Conservation (phyloP, 2,113 vertebrate genomes). For the Triplophysa rosa region DNA sequence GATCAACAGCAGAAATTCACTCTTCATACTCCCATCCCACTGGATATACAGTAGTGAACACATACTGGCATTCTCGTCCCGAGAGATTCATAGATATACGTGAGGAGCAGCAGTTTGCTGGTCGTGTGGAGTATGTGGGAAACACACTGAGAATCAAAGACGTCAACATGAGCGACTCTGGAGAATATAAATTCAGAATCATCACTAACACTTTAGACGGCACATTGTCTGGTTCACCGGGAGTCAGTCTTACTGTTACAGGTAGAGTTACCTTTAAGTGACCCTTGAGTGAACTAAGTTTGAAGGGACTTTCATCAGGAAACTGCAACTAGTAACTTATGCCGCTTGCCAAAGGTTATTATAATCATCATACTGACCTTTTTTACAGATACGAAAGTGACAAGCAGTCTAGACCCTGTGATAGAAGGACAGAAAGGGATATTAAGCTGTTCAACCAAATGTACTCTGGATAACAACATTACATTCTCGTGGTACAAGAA, state of each 20-base stretch:
- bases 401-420: neutral
- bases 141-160: constrained; percentile 37
- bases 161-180: constrained; percentile 39
- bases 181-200: constrained; percentile 28
- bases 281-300: too few species aligned
- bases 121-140: constrained; percentile 40
- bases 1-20: constrained; percentile 42
- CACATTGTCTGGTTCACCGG: neutral
- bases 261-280: neutral
- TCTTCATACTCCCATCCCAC: constrained; percentile 36
- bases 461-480: neutral
- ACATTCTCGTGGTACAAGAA: constrained; percentile 41
- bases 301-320: too few species aligned
- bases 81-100: too few species aligned
- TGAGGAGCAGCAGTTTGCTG: constrained; percentile 6
- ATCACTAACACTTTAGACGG: neutral
- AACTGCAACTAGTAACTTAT: too few species aligned
- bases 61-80: constrained; percentile 45
- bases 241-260: constrained; percentile 40
- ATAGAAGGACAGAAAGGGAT: neutral
- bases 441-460: constrained; percentile 16
- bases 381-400: neutral
- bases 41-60: neutral
- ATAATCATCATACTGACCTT: too few species aligned
- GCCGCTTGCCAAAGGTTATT: too few species aligned